These are phyloP conservation scores for Musca domestica DNA, from an alignment of 1,140 invertebrate genomes.

Conservation along the genomic window DNA sequence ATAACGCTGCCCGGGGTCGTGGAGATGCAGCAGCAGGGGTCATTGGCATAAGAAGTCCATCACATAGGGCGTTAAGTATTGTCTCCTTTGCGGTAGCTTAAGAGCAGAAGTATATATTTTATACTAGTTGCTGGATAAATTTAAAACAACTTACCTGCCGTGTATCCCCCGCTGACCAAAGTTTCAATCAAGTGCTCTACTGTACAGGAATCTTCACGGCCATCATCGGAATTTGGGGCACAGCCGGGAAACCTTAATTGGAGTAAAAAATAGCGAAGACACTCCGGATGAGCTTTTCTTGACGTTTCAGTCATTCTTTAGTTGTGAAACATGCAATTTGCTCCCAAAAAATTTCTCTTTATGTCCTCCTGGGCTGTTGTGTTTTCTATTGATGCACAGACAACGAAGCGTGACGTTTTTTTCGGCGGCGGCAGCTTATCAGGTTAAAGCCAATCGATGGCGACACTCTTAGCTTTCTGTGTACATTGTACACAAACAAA, in stretches of 20 bases:
- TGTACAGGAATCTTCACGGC: conserved; percentile 2
- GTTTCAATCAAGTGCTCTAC: neutral
- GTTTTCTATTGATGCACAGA: too few species aligned
- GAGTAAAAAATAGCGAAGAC: conserved; percentile 22
- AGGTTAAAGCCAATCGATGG: too few species aligned
- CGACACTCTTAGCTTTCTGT: too few species aligned
- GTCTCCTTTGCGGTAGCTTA: conserved; percentile 6
- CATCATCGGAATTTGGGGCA: neutral
- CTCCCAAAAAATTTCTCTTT: too few species aligned
- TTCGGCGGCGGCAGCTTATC: too few species aligned
- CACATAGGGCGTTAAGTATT: conserved; percentile 15
- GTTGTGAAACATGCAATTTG: neutral
- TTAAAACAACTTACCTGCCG: conserved; percentile 11
- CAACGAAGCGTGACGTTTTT: too few species aligned
- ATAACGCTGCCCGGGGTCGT: neutral
- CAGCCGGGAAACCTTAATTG: neutral
- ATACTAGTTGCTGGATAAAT: neutral
- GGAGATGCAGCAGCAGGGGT: neutral
- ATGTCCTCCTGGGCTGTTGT: too few species aligned
- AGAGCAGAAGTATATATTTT: neutral
- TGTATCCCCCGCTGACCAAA: conserved; percentile 13
- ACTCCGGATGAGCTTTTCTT: conserved; percentile 25
- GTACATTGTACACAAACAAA: too few species aligned
- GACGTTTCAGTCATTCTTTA: conserved; percentile 1
- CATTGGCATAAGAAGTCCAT: conserved; percentile 16